These are phyloP conservation scores for Nibea albiflora DNA, from an alignment of 2,113 vertebrate genomes.

Conservation along the genomic window DNA sequence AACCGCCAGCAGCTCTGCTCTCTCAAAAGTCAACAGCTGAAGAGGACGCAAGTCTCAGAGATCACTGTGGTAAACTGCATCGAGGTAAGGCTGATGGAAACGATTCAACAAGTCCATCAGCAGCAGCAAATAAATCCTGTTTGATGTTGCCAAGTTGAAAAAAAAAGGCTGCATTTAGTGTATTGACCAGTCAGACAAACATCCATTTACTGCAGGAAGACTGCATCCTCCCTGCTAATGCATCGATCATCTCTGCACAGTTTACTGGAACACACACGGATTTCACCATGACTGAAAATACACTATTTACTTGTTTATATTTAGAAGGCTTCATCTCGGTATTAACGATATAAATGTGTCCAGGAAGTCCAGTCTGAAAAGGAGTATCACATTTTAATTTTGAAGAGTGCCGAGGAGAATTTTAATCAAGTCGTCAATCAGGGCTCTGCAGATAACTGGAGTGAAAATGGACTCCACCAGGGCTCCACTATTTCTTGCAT, in stretches of 20 bases:
- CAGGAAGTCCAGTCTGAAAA: neutral
- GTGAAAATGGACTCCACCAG: conserved; percentile 32
- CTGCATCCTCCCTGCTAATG: neutral
- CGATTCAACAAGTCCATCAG: neutral
- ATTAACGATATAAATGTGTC: neutral
- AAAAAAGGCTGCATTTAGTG: neutral
- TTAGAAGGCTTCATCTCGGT: neutral
- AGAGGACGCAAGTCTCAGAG: neutral
- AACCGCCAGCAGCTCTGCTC: neutral
- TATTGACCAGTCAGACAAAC: conserved; percentile 15
- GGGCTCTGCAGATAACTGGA: conserved; percentile 19
- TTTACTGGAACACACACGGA: conserved; percentile 28
- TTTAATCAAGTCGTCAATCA: conserved; percentile 34
- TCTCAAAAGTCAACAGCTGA: conserved; percentile 9
- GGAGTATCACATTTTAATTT: neutral
- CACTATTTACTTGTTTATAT: conserved; percentile 2
- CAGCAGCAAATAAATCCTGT: neutral
- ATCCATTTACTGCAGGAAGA: conserved; percentile 38
- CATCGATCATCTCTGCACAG: conserved; percentile 15
- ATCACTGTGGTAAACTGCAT: neutral
- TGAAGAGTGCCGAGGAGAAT: neutral
- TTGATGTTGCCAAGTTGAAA: neutral
- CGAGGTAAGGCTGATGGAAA: neutral
- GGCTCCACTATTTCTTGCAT: conserved; percentile 30
- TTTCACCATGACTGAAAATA: conserved; percentile 34